Base-by-base conservation (phyloP, 2,888 invertebrate species). In the Steromphala cineraria region DNA sequence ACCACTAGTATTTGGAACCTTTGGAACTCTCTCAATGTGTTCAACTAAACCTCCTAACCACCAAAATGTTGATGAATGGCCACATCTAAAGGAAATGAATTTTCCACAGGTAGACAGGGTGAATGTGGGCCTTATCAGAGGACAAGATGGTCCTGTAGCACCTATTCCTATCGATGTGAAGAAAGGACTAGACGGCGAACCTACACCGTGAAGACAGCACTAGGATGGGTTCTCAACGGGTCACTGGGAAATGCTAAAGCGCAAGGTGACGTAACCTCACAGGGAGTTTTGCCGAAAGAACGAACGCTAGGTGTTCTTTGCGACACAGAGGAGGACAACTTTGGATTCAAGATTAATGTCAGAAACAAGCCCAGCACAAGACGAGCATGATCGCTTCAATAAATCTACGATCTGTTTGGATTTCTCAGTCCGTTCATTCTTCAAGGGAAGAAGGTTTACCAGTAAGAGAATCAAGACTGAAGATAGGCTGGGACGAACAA, bases 291-390 rank as follows among this genome's bases (percentile, higher is more conserved):
- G 19, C 83, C 83, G 0, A 28, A 62, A 0, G 83, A 85, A 24
- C 71, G 82, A 75, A 56, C 84, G 10, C 80, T 85, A 17, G 84
- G 85, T 7, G 24, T 85, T 5, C 56, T 36, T 7, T 85, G 84
- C 83, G 46, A 74, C 40, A 55, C 56, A 17, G 78, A 80, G n/a
- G 46, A 75, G 15, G 82, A 83, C 67, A 15, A 5, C 36, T 83
- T 86, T 55, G 53, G 78, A 0, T 84, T 81, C 53, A 67, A 31
- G 5, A 71, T 77, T 53, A 8, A 62, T 0, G 28, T 56, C 2
- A 55, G 80, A 24, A 55, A 80, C 13, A 56, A 74, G 19, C 62
- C 13, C 7, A 36, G 36, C 36, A 36, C 36, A 36, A 36, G 36
- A 36, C 36, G 36, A 31, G 56, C 28, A 19, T 56, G 17, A 62